These are phyloP conservation scores for Dicentrarchus labrax DNA, from an alignment of 2,113 vertebrate genomes.

Conservation along the genomic window DNA sequence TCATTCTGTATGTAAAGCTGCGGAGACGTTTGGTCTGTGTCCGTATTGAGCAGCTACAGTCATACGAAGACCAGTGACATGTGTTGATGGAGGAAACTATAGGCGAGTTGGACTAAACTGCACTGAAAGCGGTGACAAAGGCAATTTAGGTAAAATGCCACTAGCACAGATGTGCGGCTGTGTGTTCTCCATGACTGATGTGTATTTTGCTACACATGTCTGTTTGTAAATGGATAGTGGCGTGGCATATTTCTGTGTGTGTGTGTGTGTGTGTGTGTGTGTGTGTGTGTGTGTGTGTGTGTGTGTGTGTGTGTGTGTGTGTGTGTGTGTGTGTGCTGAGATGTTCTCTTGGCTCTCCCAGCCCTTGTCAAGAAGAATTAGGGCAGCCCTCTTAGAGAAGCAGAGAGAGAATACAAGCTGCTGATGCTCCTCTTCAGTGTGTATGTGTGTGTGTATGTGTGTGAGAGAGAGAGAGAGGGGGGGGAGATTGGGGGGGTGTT, in stretches of 20 bases:
- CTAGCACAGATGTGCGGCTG: conserved; percentile 42
- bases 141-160: conserved; percentile 72
- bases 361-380: conserved; percentile 86
- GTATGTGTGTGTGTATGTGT: conserved; percentile 34
- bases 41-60: neutral
- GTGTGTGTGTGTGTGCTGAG: conserved; percentile 37
- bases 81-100: conserved; percentile 39
- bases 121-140: conserved; percentile 67
- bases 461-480: conserved; percentile 19
- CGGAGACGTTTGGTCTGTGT: neutral
- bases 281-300: conserved; percentile 37
- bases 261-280: conserved; percentile 37
- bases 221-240: conserved; percentile 41
- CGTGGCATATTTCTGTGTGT: conserved; percentile 29
- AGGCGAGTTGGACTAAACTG: conserved; percentile 42
- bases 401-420: conserved; percentile 73
- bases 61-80: neutral
- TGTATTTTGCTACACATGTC: conserved; percentile 40
- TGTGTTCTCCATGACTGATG: conserved; percentile 38
- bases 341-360: conserved; percentile 80
- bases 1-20: neutral
- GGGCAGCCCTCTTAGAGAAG: conserved; percentile 76
- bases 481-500: neutral
- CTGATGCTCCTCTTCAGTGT: conserved; percentile 67
- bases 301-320: conserved; percentile 31